Conservation (phyloP, 2,888 invertebrate species). For the Polyommatus iphigenia region DNA sequence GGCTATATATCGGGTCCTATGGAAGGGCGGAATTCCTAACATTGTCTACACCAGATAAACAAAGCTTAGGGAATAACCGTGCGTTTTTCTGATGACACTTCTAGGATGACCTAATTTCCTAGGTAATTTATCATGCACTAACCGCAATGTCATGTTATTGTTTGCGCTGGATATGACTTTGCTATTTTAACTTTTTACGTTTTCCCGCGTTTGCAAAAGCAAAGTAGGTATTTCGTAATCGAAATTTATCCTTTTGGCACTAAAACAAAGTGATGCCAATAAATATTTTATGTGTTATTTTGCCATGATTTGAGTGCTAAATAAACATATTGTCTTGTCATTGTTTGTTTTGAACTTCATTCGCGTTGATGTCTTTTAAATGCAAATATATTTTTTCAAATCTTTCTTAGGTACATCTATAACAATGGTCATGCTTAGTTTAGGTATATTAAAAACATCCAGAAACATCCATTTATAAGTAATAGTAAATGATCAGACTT, state of each 20-base stretch:
- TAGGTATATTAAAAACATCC: too few species aligned
- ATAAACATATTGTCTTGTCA: background rate
- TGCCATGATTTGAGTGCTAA: background rate
- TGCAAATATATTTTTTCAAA: background rate
- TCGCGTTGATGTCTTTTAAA: background rate
- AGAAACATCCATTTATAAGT: too few species aligned
- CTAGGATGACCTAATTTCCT: conserved; percentile 2
- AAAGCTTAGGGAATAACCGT: conserved; percentile 21
- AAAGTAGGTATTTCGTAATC: too few species aligned
- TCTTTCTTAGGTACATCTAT: background rate
- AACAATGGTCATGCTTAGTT: background rate
- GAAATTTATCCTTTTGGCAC: background rate
- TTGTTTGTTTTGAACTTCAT: background rate
- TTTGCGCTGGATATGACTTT: background rate
- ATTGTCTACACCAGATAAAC: conserved; percentile 36
- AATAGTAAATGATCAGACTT: too few species aligned
- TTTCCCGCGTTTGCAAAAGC: background rate
- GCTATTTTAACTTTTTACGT: background rate
- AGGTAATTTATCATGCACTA: background rate
- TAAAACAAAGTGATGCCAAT: background rate
- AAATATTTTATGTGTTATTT: background rate
- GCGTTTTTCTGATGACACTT: conserved; percentile 22
- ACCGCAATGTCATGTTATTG: background rate
- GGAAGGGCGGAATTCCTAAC: conserved; percentile 62
- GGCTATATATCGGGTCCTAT: conserved; percentile 57